A percentile compares a stretch with the other conserved stretches of the same genome.
These are phyloP conservation scores for Callyntrura guangdongensis DNA, from an alignment of 2,888 invertebrate genomes.

Conservation along the genomic window DNA sequence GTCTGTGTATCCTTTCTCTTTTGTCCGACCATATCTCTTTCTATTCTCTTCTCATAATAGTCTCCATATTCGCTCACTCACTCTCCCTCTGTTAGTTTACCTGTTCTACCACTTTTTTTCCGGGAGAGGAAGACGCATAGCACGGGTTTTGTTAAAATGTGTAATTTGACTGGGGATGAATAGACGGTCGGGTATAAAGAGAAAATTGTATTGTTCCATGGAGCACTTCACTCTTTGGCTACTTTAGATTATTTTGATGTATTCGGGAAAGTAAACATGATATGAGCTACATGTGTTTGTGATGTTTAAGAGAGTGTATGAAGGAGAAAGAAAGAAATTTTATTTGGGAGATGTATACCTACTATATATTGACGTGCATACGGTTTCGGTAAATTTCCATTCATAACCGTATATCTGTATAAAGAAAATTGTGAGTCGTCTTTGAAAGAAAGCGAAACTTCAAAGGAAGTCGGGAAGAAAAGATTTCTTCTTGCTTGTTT, in stretches of 20 bases:
- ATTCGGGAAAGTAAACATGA: constrained; percentile 29
- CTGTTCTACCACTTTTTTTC: constrained; percentile 37
- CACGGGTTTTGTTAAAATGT: constrained; percentile 22
- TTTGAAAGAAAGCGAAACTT: constrained; percentile 49
- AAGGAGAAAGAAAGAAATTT: not conserved
- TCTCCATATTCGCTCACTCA: constrained; percentile 11
- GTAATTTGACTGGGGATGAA: constrained; percentile 56
- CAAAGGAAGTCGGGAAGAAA: constrained; percentile 51
- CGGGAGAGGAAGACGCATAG: constrained; percentile 16
- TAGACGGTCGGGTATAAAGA: constrained; percentile 12
- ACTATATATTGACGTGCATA: constrained; percentile 17
- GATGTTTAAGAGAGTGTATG: not conserved
- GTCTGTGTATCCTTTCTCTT: not conserved
- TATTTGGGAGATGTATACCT: not conserved
- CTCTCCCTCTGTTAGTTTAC: not conserved
- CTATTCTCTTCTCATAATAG: constrained; percentile 4
- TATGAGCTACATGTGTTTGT: not conserved
- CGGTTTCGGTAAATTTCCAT: constrained; percentile 47
- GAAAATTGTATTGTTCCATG: constrained; percentile 57
- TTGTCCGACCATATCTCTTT: constrained; percentile 5
- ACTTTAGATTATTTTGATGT: constrained; percentile 47
- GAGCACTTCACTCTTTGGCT: not conserved
- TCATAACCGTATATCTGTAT: constrained; percentile 14
- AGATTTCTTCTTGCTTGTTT: constrained; percentile 68
- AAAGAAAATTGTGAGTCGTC: constrained; percentile 43